Conservation (phyloP, 2,113 vertebrate genomes). For the Perccottus glenii region DNA sequence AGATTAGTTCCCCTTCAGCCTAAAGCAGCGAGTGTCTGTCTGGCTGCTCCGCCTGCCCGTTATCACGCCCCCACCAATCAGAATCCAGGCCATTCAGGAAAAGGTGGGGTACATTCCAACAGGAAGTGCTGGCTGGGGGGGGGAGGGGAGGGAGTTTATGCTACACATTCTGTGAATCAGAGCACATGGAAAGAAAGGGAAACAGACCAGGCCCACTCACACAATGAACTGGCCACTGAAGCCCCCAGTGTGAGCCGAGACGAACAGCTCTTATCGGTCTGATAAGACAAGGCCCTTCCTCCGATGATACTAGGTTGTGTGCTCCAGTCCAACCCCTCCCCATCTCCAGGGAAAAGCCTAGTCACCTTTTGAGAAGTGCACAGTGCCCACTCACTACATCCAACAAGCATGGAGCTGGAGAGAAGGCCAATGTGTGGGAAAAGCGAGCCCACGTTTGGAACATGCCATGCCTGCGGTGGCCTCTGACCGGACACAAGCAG, state of each 20-base stretch:
- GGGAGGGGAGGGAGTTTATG: constrained; percentile 64
- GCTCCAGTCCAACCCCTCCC: constrained; percentile 21
- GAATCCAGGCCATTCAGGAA: constrained; percentile 77
- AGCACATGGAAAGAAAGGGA: constrained; percentile 68
- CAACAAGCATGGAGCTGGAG: constrained; percentile 60
- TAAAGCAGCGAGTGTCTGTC: constrained; percentile 32
- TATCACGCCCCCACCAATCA: constrained; percentile 56
- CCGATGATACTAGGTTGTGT: constrained; percentile 33
- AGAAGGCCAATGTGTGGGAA: constrained; percentile 45
- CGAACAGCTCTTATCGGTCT: constrained; percentile 47
- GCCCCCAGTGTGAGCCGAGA: constrained; percentile 14
- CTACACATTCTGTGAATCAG: constrained; percentile 79
- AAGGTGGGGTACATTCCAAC: constrained; percentile 79
- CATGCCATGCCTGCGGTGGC: constrained; percentile 36
- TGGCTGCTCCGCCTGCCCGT: constrained; percentile 57
- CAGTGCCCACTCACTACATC: constrained; percentile 41
- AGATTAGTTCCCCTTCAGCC: constrained; percentile 44
- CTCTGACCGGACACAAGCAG: constrained; percentile 40
- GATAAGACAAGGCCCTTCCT: constrained; percentile 63
- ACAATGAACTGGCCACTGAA: constrained; percentile 44
- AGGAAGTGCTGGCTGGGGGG: constrained; percentile 69
- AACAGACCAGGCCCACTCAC: constrained; percentile 62
- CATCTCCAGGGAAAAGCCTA: constrained; percentile 23
- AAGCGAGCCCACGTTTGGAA: constrained; percentile 58
- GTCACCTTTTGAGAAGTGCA: constrained; percentile 53